Evolutionary conservation across 2,888 invertebrate genomes (phyloP), one percentile per base, ranked within the genome.

Genomic region (Rhingia rostrata): DNA sequence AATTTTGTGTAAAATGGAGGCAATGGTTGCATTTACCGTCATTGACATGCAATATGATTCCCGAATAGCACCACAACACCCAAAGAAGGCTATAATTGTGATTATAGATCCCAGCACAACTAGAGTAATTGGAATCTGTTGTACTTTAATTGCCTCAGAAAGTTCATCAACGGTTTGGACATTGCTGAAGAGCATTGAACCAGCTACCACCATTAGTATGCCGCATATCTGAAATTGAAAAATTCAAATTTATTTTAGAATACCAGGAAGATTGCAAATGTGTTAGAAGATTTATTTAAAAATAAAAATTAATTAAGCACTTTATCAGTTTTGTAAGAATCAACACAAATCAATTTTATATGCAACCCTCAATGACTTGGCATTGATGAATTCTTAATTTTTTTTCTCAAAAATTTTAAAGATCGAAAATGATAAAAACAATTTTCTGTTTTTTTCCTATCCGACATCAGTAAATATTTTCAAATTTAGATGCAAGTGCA

Each of bases 21-120:
- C 54, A 4, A 32, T 5, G 7, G 22, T 7, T 14, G 6, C 45
- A 78, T 94, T 93, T 92, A 97, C 96, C 89, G 96, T 96, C 91
- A 96, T 94, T 81, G 96, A 94, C 95, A 97, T 96, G 93, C 96
- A 97, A 90, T 97, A 95, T 90, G 96, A 97, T 92, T 97, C 97
- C 85, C 95, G 94, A 86, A 96, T 94, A 12, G 97, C 97, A 53
- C 97, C 97, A 90, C 97, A 97, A 92, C 97, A 97, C 81, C 97
- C 97, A 90, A 97, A 95, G 93, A 97, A 97, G 3, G 97, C 96
- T 87, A 97, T 95, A 88, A 96, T 89, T 90, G 97, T 95, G 87
- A 96, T 94, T 37, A 96, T 90, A 6, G 93, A 92, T 30, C 96
- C 96, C 86, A 96, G 91, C 63, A 95, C 92, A 86, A 96, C 95